A percentile compares a stretch with the other conserved stretches of the same genome.
phyloP scores from a whole-genome alignment of 2,797 vertebrate genomes.

The Lagodon rhomboides region DNA sequence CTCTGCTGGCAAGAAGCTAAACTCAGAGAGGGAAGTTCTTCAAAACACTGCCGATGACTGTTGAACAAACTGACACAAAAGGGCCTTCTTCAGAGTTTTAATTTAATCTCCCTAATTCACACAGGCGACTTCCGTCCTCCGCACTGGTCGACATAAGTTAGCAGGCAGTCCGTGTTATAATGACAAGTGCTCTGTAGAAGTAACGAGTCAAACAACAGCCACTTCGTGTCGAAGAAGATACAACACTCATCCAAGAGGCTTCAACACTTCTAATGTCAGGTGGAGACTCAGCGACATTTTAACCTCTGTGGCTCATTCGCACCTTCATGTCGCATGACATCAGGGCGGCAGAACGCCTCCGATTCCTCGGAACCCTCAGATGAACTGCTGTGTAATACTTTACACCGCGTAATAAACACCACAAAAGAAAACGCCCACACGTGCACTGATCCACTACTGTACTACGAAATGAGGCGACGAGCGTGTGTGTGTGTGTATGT shows the following conservation, averaged over 20 bases:
- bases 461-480: constrained; percentile 13
- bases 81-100: too few species aligned
- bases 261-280: constrained; percentile 30
- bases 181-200: neutral
- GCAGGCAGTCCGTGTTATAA: neutral
- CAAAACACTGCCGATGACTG: too few species aligned
- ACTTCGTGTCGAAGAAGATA: neutral
- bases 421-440: constrained; percentile 1
- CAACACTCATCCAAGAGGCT: constrained; percentile 5
- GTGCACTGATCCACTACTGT: constrained; percentile 8
- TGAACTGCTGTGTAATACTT: neutral
- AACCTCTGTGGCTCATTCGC: constrained; percentile 31
- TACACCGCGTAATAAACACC: neutral
- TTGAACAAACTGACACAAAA: too few species aligned
- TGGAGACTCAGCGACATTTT: constrained; percentile 22
- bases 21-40: too few species aligned
- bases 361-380: neutral
- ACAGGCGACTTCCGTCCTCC: neutral
- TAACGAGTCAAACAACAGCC: neutral
- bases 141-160: neutral
- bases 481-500: constrained; percentile 1
- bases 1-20: too few species aligned
- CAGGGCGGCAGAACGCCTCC: constrained; percentile 17
- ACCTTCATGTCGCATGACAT: constrained; percentile 31
- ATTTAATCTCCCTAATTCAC: neutral